Evolutionary conservation across 2,113 vertebrate species (phyloP), one percentile per base, ranked within the genome.

Genomic region (Anguilla rostrata): DNA sequence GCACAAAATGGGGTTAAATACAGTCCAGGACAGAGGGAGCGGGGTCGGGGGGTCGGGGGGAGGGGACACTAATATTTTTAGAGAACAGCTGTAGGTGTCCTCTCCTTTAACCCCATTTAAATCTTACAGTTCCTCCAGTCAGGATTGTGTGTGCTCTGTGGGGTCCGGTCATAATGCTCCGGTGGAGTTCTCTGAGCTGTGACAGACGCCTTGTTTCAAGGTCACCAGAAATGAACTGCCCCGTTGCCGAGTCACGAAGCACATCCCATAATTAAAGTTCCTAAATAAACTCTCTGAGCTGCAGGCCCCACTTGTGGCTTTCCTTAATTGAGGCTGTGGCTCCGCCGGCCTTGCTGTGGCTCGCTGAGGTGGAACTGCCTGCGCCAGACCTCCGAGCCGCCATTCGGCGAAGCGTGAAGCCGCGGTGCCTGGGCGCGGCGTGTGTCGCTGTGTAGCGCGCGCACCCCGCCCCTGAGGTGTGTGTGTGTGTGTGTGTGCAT

Each of bases 241-340:
- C 89, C 91, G 91, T 84, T 89, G 92, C 90, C 49, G 49, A 88
- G 91, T 91, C 87, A 87, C 88, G 84, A 57, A 63, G 84, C 87
- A 87, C 90, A 87, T 86, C 90, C 92, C 91, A 92, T 94, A 93
- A 94, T 95, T 94, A 93, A 89, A 91, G 92, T 88, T 75, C 78
- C 90, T 91, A 91, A 89, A 92, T 90, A 91, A 90, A 84, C 84
- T 87, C 90, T 91, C 84, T 26, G 89, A 89, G 86, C 91, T 88
- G 86, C 8, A 71, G 86, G 87, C 91, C 91, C 89, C 89, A 89
- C 91, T 90, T 92, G 91, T 87, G 29, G 39, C 66, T 75, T 87
- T 84, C 87, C 83, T 46, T 46, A 49, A 63, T 53, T 81, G 75
- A 40, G 71, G 26, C 53, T 85, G 79, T 83, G 57, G 83, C 34